These are phyloP conservation scores for Rhombomys opimus DNA, from an alignment of 2,113 vertebrate species.

Conservation along the genomic window DNA sequence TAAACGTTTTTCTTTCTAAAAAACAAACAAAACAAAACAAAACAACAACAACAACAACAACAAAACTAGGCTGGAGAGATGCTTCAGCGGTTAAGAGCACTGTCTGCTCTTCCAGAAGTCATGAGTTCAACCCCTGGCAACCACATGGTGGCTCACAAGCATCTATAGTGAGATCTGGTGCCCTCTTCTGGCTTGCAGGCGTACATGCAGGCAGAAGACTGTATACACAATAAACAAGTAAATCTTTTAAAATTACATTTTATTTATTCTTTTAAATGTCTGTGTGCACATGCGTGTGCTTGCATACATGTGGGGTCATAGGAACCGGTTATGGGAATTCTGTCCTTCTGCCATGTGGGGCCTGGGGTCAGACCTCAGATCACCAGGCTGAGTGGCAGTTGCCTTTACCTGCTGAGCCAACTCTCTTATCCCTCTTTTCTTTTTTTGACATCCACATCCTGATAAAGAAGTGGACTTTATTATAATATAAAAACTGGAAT, in stretches of 20 bases:
- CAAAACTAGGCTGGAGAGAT: no score
- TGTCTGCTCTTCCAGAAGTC: no score
- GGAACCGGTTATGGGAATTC: neutral
- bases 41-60: no score
- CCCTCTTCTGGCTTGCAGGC: no score
- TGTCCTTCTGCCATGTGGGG: neutral
- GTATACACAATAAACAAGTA: no score
- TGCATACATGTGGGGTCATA: neutral
- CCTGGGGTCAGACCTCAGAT: neutral
- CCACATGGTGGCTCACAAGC: no score
- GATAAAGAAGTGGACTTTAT: slow-evolving; percentile 59
- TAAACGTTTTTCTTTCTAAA: neutral
- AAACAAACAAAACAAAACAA: no score
- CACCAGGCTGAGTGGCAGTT: neutral
- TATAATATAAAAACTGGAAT: slow-evolving; percentile 72
- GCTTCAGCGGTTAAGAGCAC: no score
- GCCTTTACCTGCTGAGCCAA: neutral
- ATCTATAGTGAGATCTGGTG: no score
- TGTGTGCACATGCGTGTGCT: neutral
- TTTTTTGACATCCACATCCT: neutral
- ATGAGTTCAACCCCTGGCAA: no score
- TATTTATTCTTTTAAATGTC: neutral
- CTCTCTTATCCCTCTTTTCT: neutral
- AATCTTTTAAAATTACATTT: neutral
- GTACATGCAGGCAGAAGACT: no score